Conservation (phyloP, 2,888 invertebrate genomes). For the Fabriciana adippe region DNA sequence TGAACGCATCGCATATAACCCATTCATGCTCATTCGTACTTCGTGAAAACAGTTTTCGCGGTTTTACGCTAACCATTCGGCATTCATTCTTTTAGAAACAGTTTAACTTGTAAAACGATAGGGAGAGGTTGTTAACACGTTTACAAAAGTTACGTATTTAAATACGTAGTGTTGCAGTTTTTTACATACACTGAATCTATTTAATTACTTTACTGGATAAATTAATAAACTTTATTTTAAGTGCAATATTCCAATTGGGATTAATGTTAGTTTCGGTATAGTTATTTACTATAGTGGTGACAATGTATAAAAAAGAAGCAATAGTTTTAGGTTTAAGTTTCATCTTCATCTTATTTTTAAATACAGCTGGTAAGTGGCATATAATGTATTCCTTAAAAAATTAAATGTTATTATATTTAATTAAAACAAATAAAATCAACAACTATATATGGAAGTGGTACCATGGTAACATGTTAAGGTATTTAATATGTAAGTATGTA, state of each 20-base stretch:
- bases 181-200: neutral
- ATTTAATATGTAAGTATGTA: too few relatives aligned
- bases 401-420: neutral
- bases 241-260: constrained; percentile 8
- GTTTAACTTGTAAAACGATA: constrained; percentile 41
- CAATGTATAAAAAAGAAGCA: constrained; percentile 56
- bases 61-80: constrained; percentile 31
- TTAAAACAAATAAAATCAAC: neutral
- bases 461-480: too few relatives aligned
- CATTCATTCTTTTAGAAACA: constrained; percentile 42
- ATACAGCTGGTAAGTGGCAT: constrained; percentile 57
- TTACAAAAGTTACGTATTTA: constrained; percentile 50
- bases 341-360: constrained; percentile 47
- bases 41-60: constrained; percentile 34
- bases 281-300: constrained; percentile 18
- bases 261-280: constrained; percentile 8
- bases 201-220: neutral
- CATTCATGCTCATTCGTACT: constrained; percentile 21
- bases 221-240: neutral
- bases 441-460: too few relatives aligned
- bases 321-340: constrained; percentile 53
- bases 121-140: constrained; percentile 42
- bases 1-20: constrained; percentile 5
- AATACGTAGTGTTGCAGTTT: constrained; percentile 44
- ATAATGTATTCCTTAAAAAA: neutral